phyloP scores from a whole-genome alignment of 2,797 vertebrate species.

The Brotula barbata region DNA sequence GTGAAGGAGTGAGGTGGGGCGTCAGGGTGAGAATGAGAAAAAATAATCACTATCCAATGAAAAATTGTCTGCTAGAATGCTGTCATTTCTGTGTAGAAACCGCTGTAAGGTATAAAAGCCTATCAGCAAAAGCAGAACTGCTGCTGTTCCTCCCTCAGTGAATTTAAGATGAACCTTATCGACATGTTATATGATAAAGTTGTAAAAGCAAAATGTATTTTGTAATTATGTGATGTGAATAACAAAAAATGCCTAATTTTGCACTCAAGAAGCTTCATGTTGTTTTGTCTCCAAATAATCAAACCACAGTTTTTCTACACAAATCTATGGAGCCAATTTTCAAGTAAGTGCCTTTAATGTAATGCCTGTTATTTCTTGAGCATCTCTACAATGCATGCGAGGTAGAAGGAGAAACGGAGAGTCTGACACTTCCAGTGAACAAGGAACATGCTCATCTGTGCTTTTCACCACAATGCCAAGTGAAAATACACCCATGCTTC shows the following conservation, averaged over 20 bases:
- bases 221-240: not conserved
- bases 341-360: constrained; percentile 71
- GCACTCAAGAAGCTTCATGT: no score
- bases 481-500: constrained; percentile 69
- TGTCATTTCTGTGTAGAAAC: constrained; percentile 48
- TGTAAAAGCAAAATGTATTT: not conserved
- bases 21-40: constrained; percentile 58
- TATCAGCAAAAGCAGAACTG: constrained; percentile 25
- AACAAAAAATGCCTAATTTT: not conserved
- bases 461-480: constrained; percentile 44
- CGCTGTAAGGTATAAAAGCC: constrained; percentile 32
- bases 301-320: not conserved
- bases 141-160: constrained; percentile 15
- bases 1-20: constrained; percentile 56
- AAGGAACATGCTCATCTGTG: constrained; percentile 59
- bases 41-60: constrained; percentile 67
- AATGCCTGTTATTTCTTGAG: constrained; percentile 47
- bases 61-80: constrained; percentile 74
- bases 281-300: not conserved
- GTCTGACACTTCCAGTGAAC: constrained; percentile 49
- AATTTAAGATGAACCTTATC: constrained; percentile 18
- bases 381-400: constrained; percentile 20
- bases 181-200: constrained; percentile 12
- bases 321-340: not conserved
- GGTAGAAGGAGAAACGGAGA: constrained; percentile 61